Base-by-base conservation (phyloP, 2,797 vertebrate genomes). In the Philypnodon macrostomus region DNA sequence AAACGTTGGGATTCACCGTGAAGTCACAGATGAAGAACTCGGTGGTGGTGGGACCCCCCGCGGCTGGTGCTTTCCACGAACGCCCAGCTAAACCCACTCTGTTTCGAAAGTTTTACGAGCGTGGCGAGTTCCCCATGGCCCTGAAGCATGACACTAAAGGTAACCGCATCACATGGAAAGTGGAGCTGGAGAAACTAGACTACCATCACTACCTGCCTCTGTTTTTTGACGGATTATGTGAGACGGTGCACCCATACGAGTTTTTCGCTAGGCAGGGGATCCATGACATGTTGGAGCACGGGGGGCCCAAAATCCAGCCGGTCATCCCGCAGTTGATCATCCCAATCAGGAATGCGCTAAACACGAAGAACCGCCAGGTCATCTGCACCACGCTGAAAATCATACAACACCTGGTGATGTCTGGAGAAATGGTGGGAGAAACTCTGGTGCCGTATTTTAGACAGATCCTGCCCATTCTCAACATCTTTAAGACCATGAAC, bases 301-400 rank as follows among this genome's bases (percentile, higher is more conserved):
- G 96, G 39, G 93, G 92, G 41, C 81, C 77, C 80, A 96, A 94
- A 85, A 93, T 98, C 70, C 89, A 91, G 38, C 93, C 95, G 15
- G 92, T 97, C 74, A 85, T 98, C 59, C 95, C 95, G 18, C 93
- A 95, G 75, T 93, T 98, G 73, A 95, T 98, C 84, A 88, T 93
- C 45, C 95, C 95, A 48, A 95, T 96, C 82, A 95, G 91, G 86
- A 95, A 67, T 11, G 5, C 1, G 2, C 50, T 51, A 19, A 97
- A 93, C 82, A 95, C 93, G 1, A 91, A 92, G 67, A 95, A 92
- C 83, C 84, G 85, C 0, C 88, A 91, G 77, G 87, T 96, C 75
- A 92, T 97, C 70, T 96, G 94, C 58, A 90, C 88, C 74, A 97
- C 93, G 0, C 83, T 97, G 55, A 98, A 97, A 77, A 80, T 93